Percentiles rank a stretch among this genome's conserved stretches.
Conservation (phyloP, 1,140 invertebrate genomes). For the Halyomorpha halys region DNA sequence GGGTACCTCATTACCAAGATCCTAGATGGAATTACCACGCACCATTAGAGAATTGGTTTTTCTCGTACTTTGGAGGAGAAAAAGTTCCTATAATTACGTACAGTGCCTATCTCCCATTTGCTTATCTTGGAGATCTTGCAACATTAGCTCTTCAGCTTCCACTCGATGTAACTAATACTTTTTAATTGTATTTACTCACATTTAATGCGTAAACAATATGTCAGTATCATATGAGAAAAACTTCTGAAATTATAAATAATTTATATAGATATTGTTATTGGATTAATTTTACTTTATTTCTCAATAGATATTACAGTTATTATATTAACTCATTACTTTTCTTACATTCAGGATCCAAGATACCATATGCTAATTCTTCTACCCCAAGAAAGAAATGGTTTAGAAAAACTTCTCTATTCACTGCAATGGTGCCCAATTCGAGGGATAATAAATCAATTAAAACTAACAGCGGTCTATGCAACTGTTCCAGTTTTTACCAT, state of each 20-base stretch:
- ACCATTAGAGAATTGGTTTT: conserved; percentile 28
- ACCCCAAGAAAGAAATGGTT: conserved; percentile 38
- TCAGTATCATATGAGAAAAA: no score
- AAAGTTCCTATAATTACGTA: conserved; percentile 46
- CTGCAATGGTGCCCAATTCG: conserved; percentile 40
- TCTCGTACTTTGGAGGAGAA: conserved; percentile 25
- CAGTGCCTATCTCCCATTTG: conserved; percentile 59
- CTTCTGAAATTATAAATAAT: no score
- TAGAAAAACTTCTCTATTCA: conserved; percentile 36
- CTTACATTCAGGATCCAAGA: conserved; percentile 40
- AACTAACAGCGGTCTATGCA: conserved; percentile 55
- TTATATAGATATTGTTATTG: no score
- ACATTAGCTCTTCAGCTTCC: conserved; percentile 61
- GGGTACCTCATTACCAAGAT: conserved; percentile 23
- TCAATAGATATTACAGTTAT: no score
- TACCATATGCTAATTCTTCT: conserved; percentile 42
- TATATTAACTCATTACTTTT: neutral
- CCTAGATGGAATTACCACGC: conserved; percentile 20
- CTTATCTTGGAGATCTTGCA: conserved; percentile 58
- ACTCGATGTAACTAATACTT: conserved; percentile 46
- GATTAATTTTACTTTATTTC: no score
- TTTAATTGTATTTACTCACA: no score
- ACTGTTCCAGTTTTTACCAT: conserved; percentile 66
- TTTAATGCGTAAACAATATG: no score
- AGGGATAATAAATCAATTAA: conserved; percentile 53